A percentile compares a stretch with the other conserved stretches of the same genome.
phyloP scores from a whole-genome alignment of 2,113 vertebrate genomes.

The Heterotilapia buettikoferi region DNA sequence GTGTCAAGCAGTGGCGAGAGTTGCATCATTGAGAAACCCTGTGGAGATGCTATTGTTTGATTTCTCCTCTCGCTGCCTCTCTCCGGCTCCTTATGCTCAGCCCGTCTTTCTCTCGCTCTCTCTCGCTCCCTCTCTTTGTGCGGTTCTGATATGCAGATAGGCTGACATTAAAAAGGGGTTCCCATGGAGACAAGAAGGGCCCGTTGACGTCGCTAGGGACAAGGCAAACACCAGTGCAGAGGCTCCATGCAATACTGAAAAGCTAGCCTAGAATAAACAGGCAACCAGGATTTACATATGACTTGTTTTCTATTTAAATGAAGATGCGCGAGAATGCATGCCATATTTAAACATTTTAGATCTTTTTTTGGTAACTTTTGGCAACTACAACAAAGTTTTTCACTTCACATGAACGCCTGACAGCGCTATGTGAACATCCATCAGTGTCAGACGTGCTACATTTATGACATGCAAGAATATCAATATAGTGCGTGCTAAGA shows the following conservation, averaged over 20 bases:
- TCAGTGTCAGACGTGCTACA: conserved; percentile 19
- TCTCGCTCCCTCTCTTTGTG: conserved; percentile 55
- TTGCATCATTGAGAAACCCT: conserved; percentile 64
- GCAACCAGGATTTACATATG: conserved; percentile 54
- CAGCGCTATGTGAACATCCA: background rate
- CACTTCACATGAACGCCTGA: background rate
- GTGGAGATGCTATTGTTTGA: conserved; percentile 64
- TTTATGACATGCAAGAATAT: background rate
- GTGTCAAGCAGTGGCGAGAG: conserved; percentile 59
- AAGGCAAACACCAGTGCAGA: conserved; percentile 55
- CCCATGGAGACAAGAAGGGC: conserved; percentile 74
- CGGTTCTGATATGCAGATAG: conserved; percentile 73
- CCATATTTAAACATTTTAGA: conserved; percentile 24
- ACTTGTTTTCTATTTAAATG: conserved; percentile 48
- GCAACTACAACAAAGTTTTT: conserved; percentile 10
- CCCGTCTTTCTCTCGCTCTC: conserved; percentile 26
- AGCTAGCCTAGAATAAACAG: conserved; percentile 56
- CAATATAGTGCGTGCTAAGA: background rate
- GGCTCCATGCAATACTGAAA: conserved; percentile 43
- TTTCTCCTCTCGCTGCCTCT: conserved; percentile 48
- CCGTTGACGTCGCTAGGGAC: conserved; percentile 59
- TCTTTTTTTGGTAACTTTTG: conserved; percentile 28
- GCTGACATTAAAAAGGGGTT: conserved; percentile 74
- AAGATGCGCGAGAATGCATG: background rate
- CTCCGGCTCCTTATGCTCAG: conserved; percentile 35